Percentiles rank a stretch among this genome's conserved stretches.
Conservation (phyloP, 2,888 invertebrate genomes). For the Anthrax anthrax region DNA sequence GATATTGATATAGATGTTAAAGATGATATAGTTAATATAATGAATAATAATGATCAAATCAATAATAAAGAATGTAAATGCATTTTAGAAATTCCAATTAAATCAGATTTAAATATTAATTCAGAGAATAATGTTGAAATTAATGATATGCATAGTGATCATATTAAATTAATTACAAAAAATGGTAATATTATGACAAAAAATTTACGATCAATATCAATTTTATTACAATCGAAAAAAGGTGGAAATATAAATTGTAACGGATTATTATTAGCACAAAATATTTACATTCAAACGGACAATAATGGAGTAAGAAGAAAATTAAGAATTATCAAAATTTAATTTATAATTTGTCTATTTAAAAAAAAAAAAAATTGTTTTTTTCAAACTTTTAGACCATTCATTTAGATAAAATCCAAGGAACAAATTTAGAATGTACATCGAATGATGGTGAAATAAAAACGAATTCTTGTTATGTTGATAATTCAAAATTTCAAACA, state of each 20-base stretch:
- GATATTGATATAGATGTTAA: constrained; percentile 2
- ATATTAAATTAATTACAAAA: constrained; percentile 17
- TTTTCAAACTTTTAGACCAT: constrained; percentile 18
- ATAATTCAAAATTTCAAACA: constrained; percentile 26
- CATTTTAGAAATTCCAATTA: constrained; percentile 23
- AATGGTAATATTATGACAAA: constrained; percentile 20
- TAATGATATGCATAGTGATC: constrained; percentile 21
- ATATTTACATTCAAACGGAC: constrained; percentile 20
- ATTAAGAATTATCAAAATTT: neutral
- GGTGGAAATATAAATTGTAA: constrained; percentile 26
- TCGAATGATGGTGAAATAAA: constrained; percentile 23
- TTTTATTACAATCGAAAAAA: constrained; percentile 19
- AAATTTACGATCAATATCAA: constrained; percentile 21
- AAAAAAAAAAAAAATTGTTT: no score
- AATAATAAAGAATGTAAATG: constrained; percentile 7
- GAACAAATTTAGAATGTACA: constrained; percentile 22
- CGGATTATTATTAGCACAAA: constrained; percentile 23
- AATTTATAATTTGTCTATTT: constrained; percentile 9
- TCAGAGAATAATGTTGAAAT: constrained; percentile 18
- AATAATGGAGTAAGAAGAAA: constrained; percentile 16
- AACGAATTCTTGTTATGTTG: constrained; percentile 28
- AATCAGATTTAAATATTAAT: constrained; percentile 21
- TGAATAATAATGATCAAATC: neutral
- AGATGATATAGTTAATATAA: constrained; percentile 3
- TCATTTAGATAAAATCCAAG: constrained; percentile 26